phyloP scores from a whole-genome alignment of 2,888 invertebrate species.

The Ptychoptera albimana region DNA sequence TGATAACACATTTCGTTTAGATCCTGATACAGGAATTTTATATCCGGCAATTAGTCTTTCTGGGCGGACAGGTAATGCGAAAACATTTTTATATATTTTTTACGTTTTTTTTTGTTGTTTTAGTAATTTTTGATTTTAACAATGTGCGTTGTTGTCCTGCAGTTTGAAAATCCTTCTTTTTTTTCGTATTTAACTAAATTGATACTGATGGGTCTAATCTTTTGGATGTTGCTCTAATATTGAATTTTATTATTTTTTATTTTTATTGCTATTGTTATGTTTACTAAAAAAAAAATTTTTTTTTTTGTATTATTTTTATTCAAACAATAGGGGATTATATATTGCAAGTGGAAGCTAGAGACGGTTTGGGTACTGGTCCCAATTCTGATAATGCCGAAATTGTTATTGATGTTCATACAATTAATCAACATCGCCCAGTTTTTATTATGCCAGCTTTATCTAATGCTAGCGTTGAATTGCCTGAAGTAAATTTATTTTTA shows the following conservation, averaged over 20 bases:
- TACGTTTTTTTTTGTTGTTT: neutral
- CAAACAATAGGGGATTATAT: slow-evolving; percentile 30
- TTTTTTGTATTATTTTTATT: neutral
- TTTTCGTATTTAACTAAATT: no score
- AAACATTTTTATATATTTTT: neutral
- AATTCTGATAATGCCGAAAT: slow-evolving; percentile 53
- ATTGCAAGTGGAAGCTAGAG: slow-evolving; percentile 58
- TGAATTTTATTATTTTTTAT: no score
- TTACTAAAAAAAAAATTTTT: neutral
- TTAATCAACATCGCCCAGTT: slow-evolving; percentile 67
- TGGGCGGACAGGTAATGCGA: slow-evolving; percentile 34
- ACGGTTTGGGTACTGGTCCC: slow-evolving; percentile 50
- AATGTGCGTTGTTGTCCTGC: no score
- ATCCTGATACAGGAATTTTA: slow-evolving; percentile 62
- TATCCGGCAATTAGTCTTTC: slow-evolving; percentile 57
- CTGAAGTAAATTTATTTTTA: slow-evolving; percentile 43
- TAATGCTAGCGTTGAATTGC: slow-evolving; percentile 63
- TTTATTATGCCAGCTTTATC: slow-evolving; percentile 62
- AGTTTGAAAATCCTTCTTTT: no score
- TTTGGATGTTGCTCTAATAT: no score
- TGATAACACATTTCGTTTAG: slow-evolving; percentile 53
- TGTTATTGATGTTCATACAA: slow-evolving; percentile 57
- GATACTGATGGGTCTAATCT: no score
- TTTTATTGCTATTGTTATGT: no score
- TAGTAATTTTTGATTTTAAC: neutral